Evolutionary conservation across 35 echinoderm and acorn worm genomes (phyloP).

Genomic region (Lytechinus pictus): DNA sequence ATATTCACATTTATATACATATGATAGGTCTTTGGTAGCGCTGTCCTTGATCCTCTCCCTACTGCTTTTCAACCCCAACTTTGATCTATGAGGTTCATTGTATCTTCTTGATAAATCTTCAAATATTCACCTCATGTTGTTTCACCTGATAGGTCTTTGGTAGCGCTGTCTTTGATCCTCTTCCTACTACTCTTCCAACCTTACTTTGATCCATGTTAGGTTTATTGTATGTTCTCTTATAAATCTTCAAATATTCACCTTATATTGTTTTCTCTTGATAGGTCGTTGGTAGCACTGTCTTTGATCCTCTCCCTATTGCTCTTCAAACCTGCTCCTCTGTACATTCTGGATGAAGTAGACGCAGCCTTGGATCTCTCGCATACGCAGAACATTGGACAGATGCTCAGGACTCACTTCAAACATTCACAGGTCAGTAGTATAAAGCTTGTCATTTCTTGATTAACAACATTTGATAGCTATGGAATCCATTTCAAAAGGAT

Average conservation of each 20-base stretch:
- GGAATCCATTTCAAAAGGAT: too few relatives aligned
- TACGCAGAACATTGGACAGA: constrained; percentile 98
- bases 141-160: neutral
- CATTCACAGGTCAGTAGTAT: constrained; percentile 82
- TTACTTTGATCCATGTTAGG: too few relatives aligned
- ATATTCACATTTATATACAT: too few relatives aligned
- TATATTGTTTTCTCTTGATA: too few relatives aligned
- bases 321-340: constrained; percentile 97
- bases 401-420: constrained; percentile 95
- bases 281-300: constrained; percentile 51
- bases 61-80: constrained; percentile 94
- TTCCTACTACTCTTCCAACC: too few relatives aligned
- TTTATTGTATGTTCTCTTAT: too few relatives aligned
- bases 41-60: constrained; percentile 94
- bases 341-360: constrained; percentile 99
- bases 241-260: too few relatives aligned
- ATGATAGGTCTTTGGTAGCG: constrained; percentile 66
- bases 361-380: constrained; percentile 96
- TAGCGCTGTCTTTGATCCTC: constrained; percentile 88
- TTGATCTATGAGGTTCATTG: too few relatives aligned
- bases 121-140: too few relatives aligned
- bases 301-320: constrained; percentile 97
- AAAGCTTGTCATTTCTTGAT: too few relatives aligned
- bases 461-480: too few relatives aligned
- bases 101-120: too few relatives aligned